Base-by-base conservation (phyloP, 2,113 vertebrate genomes). In the Myotis davidii region DNA sequence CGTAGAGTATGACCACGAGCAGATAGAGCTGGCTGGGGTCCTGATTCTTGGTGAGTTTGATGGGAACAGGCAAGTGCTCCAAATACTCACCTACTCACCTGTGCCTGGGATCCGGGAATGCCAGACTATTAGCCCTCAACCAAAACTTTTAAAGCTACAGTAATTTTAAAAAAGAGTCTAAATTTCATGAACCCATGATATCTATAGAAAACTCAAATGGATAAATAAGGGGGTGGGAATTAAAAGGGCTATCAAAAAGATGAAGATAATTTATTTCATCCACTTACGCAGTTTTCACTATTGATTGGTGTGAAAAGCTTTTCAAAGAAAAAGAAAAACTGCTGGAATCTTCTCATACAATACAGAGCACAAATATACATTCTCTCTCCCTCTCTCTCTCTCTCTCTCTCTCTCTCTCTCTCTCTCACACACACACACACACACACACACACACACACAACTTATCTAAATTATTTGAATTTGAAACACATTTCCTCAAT, bases 401-500 rank as follows among this genome's bases (percentile, higher is more conserved):
- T 59, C 56, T 59, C 23, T 59, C 56, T 59, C 56, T 59, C 56
- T 59, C 56, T 59, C 56, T 59, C 56, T 59, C 56, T 56, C 54
- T 23, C 39, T 39, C 39, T 39, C 37, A 39, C 37, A 39, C 37
- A 39, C 52, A 56, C 54, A 21, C 54, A 56, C 54, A 56, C 56
- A 59, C 56, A 59, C n/a, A 50, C 85, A 74, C 42, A 79, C 4
- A 92, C 11, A 29, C 37, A 67, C 25, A 34, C 34, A 37, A 65
- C n/a, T 89, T 86, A 88, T 69, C 82, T 91, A 69, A 86, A 54
- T 76, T 10, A 27, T 88, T 87, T 91, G 39, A 95, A 84, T 87
- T 90, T 95, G 64, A 86, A 85, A 96, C 73, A 50, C 6, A 67
- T 76, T 69, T 93, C 39, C 42, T 90, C 34, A 73, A 54, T 84